phyloP scores from a whole-genome alignment of 2,797 vertebrate genomes.

The Linurgus olivaceus region DNA sequence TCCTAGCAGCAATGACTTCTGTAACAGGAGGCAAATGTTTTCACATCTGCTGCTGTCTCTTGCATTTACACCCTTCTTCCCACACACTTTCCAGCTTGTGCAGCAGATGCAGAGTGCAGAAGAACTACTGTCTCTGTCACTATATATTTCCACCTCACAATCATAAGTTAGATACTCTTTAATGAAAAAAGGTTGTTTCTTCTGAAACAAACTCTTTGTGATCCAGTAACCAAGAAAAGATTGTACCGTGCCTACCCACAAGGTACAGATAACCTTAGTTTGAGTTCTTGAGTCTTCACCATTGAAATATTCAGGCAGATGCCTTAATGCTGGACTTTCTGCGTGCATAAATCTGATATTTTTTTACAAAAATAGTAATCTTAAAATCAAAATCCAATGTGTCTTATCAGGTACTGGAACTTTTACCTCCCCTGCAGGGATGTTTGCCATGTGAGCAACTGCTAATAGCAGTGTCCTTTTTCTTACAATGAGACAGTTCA shows the following conservation, averaged over 20 bases:
- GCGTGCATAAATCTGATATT: neutral
- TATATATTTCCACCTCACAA: neutral
- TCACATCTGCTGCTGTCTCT: neutral
- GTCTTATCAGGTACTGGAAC: neutral
- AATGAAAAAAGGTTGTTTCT: neutral
- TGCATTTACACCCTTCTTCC: neutral
- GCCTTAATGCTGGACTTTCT: neutral
- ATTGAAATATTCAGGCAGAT: neutral
- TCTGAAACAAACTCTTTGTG: neutral
- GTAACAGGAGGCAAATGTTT: neutral
- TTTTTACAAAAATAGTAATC: neutral
- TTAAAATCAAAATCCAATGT: neutral
- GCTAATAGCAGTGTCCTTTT: neutral
- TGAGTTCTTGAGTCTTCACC: neutral
- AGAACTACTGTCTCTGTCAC: neutral
- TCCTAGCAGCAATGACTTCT: neutral
- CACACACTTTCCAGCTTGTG: neutral
- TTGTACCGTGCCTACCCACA: neutral
- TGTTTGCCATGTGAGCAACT: neutral
- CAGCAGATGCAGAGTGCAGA: neutral
- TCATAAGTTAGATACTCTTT: neutral
- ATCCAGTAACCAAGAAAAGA: neutral
- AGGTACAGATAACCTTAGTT: neutral
- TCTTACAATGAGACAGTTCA: neutral
- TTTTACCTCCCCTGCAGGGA: neutral